Percentiles rank a stretch among this genome's conserved stretches.
Conservation (phyloP, 2,888 invertebrate genomes). For the Megamerina dolium region DNA sequence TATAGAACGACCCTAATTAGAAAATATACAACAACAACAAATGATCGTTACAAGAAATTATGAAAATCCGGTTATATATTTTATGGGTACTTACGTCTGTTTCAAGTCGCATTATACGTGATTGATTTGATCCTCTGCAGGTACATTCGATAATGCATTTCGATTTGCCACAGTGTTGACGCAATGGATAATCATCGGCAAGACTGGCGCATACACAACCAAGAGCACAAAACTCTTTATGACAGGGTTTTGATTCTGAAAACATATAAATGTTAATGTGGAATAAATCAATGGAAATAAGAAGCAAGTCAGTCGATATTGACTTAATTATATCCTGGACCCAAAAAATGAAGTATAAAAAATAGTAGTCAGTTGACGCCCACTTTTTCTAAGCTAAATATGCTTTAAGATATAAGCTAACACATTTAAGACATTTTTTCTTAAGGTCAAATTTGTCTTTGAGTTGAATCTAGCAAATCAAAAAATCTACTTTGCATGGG, state of each 20-base stretch:
- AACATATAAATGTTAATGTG: neutral
- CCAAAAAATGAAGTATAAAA: too few relatives aligned
- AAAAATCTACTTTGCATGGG: too few relatives aligned
- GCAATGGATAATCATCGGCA: slow-evolving; percentile 45
- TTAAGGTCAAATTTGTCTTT: too few relatives aligned
- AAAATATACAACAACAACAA: neutral
- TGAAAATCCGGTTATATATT: neutral
- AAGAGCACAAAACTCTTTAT: slow-evolving; percentile 55
- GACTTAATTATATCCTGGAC: too few relatives aligned
- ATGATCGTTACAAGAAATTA: neutral
- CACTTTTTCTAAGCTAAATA: too few relatives aligned
- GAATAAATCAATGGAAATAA: too few relatives aligned
- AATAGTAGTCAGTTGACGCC: too few relatives aligned
- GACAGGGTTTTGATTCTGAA: slow-evolving; percentile 48
- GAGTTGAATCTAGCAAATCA: too few relatives aligned
- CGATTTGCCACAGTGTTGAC: slow-evolving; percentile 58
- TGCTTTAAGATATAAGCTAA: too few relatives aligned
- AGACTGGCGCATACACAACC: slow-evolving; percentile 65
- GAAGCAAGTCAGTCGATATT: too few relatives aligned
- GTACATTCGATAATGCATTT: slow-evolving; percentile 51
- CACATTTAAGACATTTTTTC: too few relatives aligned
- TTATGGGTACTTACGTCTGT: slow-evolving; percentile 37
- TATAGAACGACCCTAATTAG: slow-evolving; percentile 35
- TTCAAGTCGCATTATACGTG: slow-evolving; percentile 41
- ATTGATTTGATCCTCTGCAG: slow-evolving; percentile 41